phyloP scores from a whole-genome alignment of 2,797 vertebrate species.

The Oryzias sinensis region DNA sequence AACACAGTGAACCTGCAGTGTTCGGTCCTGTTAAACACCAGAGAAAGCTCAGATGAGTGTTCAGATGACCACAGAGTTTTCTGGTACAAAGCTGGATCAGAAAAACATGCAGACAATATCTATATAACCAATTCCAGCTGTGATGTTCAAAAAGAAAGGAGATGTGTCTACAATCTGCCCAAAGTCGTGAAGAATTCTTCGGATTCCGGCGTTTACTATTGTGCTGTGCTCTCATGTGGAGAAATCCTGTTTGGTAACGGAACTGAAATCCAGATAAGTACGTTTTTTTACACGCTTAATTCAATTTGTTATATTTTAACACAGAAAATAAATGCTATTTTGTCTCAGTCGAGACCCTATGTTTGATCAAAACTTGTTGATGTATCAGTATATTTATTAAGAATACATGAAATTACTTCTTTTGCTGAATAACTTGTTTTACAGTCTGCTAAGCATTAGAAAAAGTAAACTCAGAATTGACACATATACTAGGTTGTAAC shows the following conservation, averaged over 20 bases:
- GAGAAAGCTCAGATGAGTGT: not conserved
- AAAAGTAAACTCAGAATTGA: too few species aligned
- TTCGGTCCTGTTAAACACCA: conserved; percentile 11
- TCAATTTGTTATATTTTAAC: not conserved
- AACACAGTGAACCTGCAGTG: conserved; percentile 40
- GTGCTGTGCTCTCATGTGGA: conserved; percentile 52
- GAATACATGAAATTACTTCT: too few species aligned
- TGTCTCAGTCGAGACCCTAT: too few species aligned
- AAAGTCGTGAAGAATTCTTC: conserved; percentile 27
- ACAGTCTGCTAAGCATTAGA: too few species aligned
- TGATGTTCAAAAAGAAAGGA: conserved; percentile 4
- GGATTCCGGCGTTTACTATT: conserved; percentile 33
- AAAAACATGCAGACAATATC: not conserved
- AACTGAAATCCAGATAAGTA: conserved; percentile 43
- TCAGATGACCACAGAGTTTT: conserved; percentile 17
- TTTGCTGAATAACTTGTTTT: too few species aligned
- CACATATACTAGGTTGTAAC: too few species aligned
- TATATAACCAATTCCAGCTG: conserved; percentile 4
- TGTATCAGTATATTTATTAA: too few species aligned
- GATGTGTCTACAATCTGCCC: conserved; percentile 39
- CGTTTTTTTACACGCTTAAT: not conserved
- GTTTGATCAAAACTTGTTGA: too few species aligned
- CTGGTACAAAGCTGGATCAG: conserved; percentile 49
- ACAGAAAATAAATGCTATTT: too few species aligned
- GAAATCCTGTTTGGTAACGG: conserved; percentile 56